Conservation (phyloP, 37 sponge, comb jelly and placozoan genomes). For the Spongilla lacustris region DNA sequence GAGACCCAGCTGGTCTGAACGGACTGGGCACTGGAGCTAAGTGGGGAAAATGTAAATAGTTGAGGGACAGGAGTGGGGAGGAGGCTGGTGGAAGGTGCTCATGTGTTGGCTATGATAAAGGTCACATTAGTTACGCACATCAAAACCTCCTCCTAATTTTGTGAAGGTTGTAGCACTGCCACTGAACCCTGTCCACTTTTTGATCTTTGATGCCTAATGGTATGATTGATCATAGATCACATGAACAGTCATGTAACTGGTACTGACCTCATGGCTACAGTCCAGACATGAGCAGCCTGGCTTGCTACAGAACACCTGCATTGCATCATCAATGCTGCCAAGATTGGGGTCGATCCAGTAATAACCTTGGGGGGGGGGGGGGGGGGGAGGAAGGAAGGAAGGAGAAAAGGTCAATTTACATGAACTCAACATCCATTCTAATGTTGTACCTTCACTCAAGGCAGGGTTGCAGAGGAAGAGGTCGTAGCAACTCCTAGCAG, state of each 20-base stretch:
- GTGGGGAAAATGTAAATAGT: background rate
- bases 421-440: no score
- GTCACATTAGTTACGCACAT: no score
- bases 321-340: slow-evolving; percentile 61
- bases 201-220: no score
- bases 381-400: background rate
- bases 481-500: slow-evolving; percentile 72
- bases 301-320: slow-evolving; percentile 65
- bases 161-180: no score
- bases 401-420: no score
- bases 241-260: no score
- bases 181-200: no score
- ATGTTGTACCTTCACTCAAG: slow-evolving; percentile 46
- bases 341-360: slow-evolving; percentile 89
- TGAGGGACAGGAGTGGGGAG: background rate
- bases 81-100: no score
- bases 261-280: background rate
- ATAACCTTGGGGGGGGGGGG: slow-evolving; percentile 22
- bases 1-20: slow-evolving; percentile 44
- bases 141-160: no score
- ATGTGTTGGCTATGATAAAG: background rate
- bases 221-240: no score
- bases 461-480: slow-evolving; percentile 73
- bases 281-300: slow-evolving; percentile 76
- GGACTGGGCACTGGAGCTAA: slow-evolving; percentile 47